Percentiles rank a stretch among this genome's conserved stretches.
These are phyloP conservation scores for Plemyria rubiginata DNA, from an alignment of 2,888 invertebrate species.

Conservation along the genomic window DNA sequence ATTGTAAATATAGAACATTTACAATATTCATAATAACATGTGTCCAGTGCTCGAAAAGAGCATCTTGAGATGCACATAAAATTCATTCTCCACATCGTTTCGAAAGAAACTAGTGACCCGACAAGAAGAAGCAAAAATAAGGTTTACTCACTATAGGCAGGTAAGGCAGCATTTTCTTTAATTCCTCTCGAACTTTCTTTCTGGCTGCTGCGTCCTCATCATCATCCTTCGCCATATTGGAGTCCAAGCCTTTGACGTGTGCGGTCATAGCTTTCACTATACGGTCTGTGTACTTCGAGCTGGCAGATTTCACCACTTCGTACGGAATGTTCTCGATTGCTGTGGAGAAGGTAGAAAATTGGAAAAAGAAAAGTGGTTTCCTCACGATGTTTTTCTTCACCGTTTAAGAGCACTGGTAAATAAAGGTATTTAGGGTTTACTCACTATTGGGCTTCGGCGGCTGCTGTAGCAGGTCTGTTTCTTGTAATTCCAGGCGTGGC, in stretches of 20 bases:
- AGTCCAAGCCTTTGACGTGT: slow-evolving; percentile 50
- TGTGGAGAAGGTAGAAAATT: slow-evolving; percentile 36
- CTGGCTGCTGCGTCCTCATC: slow-evolving; percentile 53
- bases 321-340: slow-evolving; percentile 52
- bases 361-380: no score
- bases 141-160: slow-evolving; percentile 55
- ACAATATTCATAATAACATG: no score
- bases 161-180: slow-evolving; percentile 59
- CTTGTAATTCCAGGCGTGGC: slow-evolving; percentile 52
- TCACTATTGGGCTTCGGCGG: slow-evolving; percentile 16
- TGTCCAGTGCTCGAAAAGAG: no score
- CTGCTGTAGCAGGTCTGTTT: slow-evolving; percentile 43
- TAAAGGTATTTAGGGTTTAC: no score
- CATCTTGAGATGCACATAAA: no score
- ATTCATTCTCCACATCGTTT: no score
- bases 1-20: no score
- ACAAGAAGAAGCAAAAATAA: no score
- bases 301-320: slow-evolving; percentile 42
- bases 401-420: no score
- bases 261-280: slow-evolving; percentile 52
- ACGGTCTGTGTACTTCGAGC: slow-evolving; percentile 50
- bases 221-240: slow-evolving; percentile 31
- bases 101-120: no score
- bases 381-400: no score
- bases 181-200: slow-evolving; percentile 57